Base-by-base conservation (phyloP, 2,888 invertebrate species). In the Malthinus flaveolus region DNA sequence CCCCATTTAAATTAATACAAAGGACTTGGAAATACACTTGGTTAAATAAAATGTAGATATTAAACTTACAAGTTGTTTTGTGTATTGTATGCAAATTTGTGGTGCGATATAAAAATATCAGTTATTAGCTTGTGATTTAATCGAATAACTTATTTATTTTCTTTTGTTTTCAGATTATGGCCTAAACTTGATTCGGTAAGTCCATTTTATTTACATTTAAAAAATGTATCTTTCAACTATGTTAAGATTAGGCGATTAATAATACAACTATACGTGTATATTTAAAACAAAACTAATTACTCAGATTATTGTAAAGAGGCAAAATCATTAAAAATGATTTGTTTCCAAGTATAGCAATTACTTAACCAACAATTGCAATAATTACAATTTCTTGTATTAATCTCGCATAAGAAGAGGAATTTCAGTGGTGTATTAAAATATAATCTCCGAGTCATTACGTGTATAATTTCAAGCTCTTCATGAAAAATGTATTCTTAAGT, bases 361-460 rank as follows among this genome's bases (percentile, higher is more conserved):
- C 39, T 15, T n/a, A 42, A 23, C 23, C 23, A 23, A 42, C 39
- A 42, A 42, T 42, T 42, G 39, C 39, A 42, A 42, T 42, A 42
- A 42, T 42, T 42, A 42, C 15, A 42, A 42, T 42, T 39, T 42
- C 39, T 42, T 42, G 39, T 42, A 42, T 42, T 42, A 42, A 42
- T 42, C 39, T 42, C 15, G 15, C n/a, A n/a, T 42, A 42, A 42
- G 39, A 42, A 42, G 39, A 42, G 12, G 39, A 42, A 42, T 42
- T 42, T 42, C 12, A 42, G 39, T 42, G 9, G 39, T 15, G 13
- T 23, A 42, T n/a, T 42, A 23, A 42, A 42, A 15, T 42, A 42
- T 42, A 42, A 42, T 42, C 15, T 15, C 39, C 39, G 10, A 9
- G 39, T 42, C 9, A 42, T 42, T 42, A 42, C 39, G 39, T 42